Evolutionary conservation across 2,888 invertebrate genomes (phyloP), one percentile per base, ranked within the genome.

Genomic region (Pandemis corylana): DNA sequence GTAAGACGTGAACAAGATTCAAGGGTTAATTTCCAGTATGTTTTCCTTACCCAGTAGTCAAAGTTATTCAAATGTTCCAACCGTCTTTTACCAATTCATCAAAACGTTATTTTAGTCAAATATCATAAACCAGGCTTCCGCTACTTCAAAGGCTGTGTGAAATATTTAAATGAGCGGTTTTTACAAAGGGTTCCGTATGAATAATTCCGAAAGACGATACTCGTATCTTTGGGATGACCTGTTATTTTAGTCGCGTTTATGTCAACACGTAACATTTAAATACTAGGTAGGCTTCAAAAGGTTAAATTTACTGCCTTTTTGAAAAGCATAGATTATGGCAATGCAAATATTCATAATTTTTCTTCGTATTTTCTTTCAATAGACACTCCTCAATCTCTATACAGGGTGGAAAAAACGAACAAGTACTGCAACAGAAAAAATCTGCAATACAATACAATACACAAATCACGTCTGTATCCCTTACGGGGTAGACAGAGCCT

Each of bases 101-200:
- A 74, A 70, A 74, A 66, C 69, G 61, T 15, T 74, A 74, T 70
- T 56, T 56, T 36, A 49, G 62, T 59, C 61, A 51, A 67, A 67
- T 62, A 59, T 59, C 65, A 65, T 49, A 41, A 59, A 59, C 64
- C 46, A 15, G 13, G 36, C 67, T 36, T 53, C 61, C 7, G 67
- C 44, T 65, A 63, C 70, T 71, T 70, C 67, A 71, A 71, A 67
- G 53, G 68, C 28, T 28, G 15, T 62, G 75, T 67, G 61, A 53
- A 75, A 75, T 75, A 71, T 71, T 75, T 67, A 75, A 75, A 75
- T 75, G 63, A 68, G 71, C 67, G 70, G 75, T 75, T 71, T 70
- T 74, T 74, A 69, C 70, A 53, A 61, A 63, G 75, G 67, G 75
- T 70, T 70, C 53, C 36, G 70, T 69, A 70, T 70, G 70, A 74